These are phyloP conservation scores for Drosophila incognita DNA, from an alignment of 2,888 invertebrate genomes.

Conservation along the genomic window DNA sequence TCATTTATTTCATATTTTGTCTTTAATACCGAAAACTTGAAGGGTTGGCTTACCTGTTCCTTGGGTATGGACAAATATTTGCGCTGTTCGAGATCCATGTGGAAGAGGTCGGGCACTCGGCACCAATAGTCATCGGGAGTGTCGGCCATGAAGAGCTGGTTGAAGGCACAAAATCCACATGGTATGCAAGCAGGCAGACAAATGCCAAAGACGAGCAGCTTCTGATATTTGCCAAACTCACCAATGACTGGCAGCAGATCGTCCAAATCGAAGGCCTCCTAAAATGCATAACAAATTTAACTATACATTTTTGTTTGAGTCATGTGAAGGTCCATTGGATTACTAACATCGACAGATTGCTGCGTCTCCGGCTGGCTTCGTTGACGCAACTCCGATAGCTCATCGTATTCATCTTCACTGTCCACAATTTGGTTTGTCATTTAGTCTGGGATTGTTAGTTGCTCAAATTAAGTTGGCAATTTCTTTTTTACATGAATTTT, in stretches of 20 bases:
- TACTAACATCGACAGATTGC: constrained; percentile 61
- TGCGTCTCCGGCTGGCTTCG: constrained; percentile 52
- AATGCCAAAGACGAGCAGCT: constrained; percentile 92
- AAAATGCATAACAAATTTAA: neutral
- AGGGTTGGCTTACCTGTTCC: constrained; percentile 84
- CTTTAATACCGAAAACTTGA: neutral
- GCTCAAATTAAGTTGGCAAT: neutral
- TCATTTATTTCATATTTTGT: neutral
- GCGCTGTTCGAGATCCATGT: constrained; percentile 87
- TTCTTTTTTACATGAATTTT: constrained; percentile 14
- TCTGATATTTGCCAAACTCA: constrained; percentile 95
- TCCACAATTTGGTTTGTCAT: constrained; percentile 65
- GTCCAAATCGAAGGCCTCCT: constrained; percentile 90
- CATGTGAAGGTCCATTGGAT: neutral
- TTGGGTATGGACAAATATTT: constrained; percentile 89
- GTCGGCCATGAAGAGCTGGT: constrained; percentile 97
- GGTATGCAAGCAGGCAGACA: constrained; percentile 95
- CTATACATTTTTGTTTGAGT: neutral
- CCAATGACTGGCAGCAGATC: constrained; percentile 94
- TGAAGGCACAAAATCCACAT: constrained; percentile 96
- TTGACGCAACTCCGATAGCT: constrained; percentile 69
- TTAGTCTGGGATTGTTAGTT: constrained; percentile 1
- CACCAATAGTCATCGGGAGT: constrained; percentile 95
- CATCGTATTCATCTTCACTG: constrained; percentile 75
- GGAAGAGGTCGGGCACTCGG: constrained; percentile 88